These are phyloP conservation scores for Harmothoe impar DNA, from an alignment of 2,888 invertebrate species.

Conservation along the genomic window DNA sequence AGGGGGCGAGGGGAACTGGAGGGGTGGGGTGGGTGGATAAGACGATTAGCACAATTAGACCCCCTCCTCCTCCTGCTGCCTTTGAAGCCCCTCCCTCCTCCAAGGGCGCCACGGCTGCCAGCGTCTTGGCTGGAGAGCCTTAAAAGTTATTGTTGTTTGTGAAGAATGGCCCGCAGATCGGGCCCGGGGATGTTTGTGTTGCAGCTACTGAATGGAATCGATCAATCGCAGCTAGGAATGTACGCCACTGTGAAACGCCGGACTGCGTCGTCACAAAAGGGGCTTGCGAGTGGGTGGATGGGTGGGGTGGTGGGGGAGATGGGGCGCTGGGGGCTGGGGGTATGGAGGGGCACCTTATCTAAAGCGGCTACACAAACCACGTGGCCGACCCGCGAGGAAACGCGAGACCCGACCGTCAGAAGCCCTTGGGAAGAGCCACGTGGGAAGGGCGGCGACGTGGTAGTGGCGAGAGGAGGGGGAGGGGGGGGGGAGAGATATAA, in stretches of 20 bases:
- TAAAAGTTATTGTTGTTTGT: not conserved
- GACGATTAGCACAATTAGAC: conserved; percentile 9
- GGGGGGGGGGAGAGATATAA: not conserved
- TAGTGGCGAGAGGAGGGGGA: not conserved
- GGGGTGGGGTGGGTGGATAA: not conserved
- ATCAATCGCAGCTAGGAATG: conserved; percentile 1
- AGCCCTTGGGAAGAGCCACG: not conserved
- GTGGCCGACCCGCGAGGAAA: not conserved
- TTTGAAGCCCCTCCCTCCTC: not conserved
- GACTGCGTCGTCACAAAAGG: not conserved
- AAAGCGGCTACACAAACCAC: conserved; percentile 48
- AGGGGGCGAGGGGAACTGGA: too few relatives aligned
- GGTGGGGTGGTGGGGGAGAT: not conserved
- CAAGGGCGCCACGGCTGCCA: too few relatives aligned
- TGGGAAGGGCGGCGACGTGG: not conserved
- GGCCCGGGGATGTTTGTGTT: not conserved
- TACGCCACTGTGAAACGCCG: not conserved
- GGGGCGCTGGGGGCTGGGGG: not conserved
- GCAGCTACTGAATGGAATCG: not conserved
- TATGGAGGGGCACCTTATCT: not conserved
- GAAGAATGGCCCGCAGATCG: conserved; percentile 35
- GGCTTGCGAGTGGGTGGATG: not conserved
- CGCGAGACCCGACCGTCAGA: not conserved
- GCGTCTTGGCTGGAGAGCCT: not conserved
- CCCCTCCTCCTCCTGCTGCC: not conserved